Conservation (phyloP, 2,113 vertebrate species). For the Panthera tigris region DNA sequence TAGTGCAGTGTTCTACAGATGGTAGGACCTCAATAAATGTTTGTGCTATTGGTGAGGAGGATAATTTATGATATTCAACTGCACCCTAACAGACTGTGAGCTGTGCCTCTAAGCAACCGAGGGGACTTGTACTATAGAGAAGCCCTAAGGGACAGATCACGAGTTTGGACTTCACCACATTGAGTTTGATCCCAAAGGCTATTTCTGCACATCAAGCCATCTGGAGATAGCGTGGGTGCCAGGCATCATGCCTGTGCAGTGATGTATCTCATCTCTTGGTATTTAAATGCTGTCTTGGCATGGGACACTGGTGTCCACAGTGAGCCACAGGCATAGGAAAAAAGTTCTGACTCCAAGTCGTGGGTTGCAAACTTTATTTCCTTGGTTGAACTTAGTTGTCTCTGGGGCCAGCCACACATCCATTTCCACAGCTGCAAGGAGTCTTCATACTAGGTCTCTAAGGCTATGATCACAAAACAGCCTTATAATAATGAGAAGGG, state of each 20-base stretch:
- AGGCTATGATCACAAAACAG: neutral
- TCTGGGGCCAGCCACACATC: neutral
- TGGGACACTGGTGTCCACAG: slow-evolving; percentile 72
- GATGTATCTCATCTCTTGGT: slow-evolving; percentile 74
- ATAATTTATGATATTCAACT: slow-evolving; percentile 3
- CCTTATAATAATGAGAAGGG: neutral
- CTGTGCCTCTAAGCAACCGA: slow-evolving; percentile 42
- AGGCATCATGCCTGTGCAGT: slow-evolving; percentile 72
- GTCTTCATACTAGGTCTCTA: neutral
- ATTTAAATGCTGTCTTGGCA: slow-evolving; percentile 80
- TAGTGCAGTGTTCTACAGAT: neutral
- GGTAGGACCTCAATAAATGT: neutral
- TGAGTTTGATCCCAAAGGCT: slow-evolving; percentile 80
- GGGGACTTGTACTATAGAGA: slow-evolving; percentile 39
- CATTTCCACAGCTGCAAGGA: neutral
- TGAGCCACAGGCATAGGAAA: slow-evolving; percentile 48
- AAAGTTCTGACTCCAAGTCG: slow-evolving; percentile 61
- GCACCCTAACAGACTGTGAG: slow-evolving; percentile 30
- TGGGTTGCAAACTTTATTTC: slow-evolving; percentile 71
- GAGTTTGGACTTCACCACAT: slow-evolving; percentile 76
- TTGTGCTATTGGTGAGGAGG: slow-evolving; percentile 19
- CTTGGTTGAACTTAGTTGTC: slow-evolving; percentile 51
- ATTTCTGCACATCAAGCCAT: slow-evolving; percentile 79
- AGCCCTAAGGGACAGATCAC: slow-evolving; percentile 70
- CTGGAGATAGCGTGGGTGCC: slow-evolving; percentile 76